These are phyloP conservation scores for Novumbra hubbsi DNA, from an alignment of 2,797 vertebrate genomes.

Conservation along the genomic window DNA sequence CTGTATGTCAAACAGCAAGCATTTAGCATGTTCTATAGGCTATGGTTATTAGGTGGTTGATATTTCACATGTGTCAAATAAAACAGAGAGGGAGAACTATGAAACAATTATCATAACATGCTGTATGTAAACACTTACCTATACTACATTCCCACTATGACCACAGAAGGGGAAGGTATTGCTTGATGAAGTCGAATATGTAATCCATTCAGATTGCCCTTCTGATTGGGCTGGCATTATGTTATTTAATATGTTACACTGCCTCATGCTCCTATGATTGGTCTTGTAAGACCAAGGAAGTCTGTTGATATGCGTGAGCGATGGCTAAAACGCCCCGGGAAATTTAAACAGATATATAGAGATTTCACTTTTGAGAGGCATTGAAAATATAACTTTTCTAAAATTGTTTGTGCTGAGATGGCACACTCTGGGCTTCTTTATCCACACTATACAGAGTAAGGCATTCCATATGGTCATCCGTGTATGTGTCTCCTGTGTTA, in stretches of 20 bases:
- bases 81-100: no score
- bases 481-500: slow-evolving; percentile 37
- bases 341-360: background rate
- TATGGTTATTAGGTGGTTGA: no score
- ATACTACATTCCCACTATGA: no score
- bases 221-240: no score
- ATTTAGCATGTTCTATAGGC: no score
- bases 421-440: background rate
- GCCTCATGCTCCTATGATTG: background rate
- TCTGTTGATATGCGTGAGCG: background rate
- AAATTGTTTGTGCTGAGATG: background rate
- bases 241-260: background rate
- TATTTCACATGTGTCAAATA: no score
- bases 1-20: no score
- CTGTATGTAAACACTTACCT: no score
- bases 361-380: background rate
- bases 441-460: background rate
- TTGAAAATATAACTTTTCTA: background rate
- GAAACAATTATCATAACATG: no score
- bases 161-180: no score
- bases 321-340: background rate
- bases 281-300: background rate
- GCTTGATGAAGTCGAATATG: no score
- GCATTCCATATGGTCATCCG: background rate
- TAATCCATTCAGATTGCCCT: no score